Evolutionary conservation across 2,797 vertebrate species (phyloP).

Genomic region (Cyprinodon diabolis): DNA sequence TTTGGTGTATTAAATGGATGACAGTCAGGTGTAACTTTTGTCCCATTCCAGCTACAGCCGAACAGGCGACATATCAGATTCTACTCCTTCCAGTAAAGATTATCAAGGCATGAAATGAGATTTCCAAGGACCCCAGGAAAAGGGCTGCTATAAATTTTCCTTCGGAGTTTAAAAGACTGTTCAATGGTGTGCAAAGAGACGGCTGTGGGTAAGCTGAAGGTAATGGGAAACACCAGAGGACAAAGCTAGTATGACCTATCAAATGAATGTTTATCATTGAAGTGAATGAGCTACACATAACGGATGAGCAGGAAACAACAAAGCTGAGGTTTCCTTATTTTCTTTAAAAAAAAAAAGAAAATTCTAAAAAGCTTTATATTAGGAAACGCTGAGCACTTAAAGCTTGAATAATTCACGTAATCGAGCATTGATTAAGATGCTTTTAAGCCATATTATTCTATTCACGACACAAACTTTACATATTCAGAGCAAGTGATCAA

Average conservation of each 20-base stretch:
- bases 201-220: not conserved
- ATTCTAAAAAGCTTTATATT: not conserved
- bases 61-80: conserved; percentile 10
- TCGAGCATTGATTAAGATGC: not conserved
- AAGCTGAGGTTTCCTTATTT: too few species aligned
- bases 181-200: not conserved
- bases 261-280: not conserved
- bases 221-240: not conserved
- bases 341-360: not conserved
- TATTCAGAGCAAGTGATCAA: not conserved
- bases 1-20: not conserved
- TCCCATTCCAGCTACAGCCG: not conserved
- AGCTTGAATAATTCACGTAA: not conserved
- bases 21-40: not conserved
- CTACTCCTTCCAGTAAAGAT: conserved; percentile 1
- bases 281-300: too few species aligned
- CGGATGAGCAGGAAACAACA: not conserved
- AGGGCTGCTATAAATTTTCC: conserved; percentile 2
- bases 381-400: not conserved
- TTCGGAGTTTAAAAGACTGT: not conserved
- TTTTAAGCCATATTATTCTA: not conserved
- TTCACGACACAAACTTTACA: not conserved
- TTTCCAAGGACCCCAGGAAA: conserved; percentile 5
- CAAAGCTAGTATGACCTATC: not conserved
- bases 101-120: conserved; percentile 12